phyloP scores from a whole-genome alignment of 1,140 invertebrate species.

The Drosophila suzukii region DNA sequence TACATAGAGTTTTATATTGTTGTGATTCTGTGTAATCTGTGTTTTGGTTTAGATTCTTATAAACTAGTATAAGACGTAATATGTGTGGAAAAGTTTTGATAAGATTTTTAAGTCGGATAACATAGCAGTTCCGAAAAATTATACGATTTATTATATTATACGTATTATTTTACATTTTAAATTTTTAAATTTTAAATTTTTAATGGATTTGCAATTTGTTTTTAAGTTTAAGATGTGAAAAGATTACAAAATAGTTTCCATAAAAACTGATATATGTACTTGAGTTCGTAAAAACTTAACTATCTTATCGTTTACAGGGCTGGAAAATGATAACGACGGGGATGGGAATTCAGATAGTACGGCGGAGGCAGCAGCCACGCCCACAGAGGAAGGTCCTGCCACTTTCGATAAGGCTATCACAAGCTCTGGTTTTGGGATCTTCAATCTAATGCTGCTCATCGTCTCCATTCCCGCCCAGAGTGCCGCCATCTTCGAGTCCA shows the following conservation, averaged over 20 bases:
- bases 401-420: constrained; percentile 88
- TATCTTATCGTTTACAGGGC: background rate
- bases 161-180: too few species aligned
- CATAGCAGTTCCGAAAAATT: too few species aligned
- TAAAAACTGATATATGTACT: constrained; percentile 2
- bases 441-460: constrained; percentile 88
- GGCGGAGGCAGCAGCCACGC: constrained; percentile 4
- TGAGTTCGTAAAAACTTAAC: too few species aligned
- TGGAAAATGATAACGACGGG: constrained; percentile 19
- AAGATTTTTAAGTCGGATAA: background rate
- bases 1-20: background rate
- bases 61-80: background rate
- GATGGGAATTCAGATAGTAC: constrained; percentile 59
- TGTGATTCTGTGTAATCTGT: background rate
- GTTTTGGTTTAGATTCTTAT: background rate
- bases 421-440: constrained; percentile 87
- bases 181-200: too few species aligned
- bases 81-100: background rate
- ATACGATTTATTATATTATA: too few species aligned
- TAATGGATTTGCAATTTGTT: too few species aligned
- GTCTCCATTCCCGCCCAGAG: constrained; percentile 87
- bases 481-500: constrained; percentile 88
- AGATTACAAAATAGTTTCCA: constrained; percentile 8
- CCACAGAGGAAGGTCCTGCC: constrained; percentile 75
- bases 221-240: background rate